Evolutionary conservation across 2,888 invertebrate species (phyloP).

Genomic region (Tyria jacobaeae): DNA sequence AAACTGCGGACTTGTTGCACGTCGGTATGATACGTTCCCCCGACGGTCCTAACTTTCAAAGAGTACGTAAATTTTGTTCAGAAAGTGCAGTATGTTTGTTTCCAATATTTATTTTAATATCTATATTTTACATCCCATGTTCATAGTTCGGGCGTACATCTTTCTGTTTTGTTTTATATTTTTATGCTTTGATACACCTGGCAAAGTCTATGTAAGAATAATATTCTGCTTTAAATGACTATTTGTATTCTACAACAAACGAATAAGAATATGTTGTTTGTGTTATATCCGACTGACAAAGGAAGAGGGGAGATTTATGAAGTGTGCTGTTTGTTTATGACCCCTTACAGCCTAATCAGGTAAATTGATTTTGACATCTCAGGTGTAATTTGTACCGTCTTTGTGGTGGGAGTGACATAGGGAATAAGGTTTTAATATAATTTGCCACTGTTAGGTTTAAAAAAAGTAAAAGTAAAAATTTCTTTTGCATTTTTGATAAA

Average conservation of each 20-base stretch:
- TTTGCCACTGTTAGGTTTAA: too few species aligned
- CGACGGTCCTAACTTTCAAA: slow-evolving; percentile 38
- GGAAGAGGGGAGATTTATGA: too few species aligned
- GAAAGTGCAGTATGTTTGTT: slow-evolving; percentile 31
- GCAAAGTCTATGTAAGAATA: background rate
- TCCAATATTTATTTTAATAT: slow-evolving; percentile 45
- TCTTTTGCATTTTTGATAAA: too few species aligned
- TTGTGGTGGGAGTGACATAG: too few species aligned
- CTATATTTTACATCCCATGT: slow-evolving; percentile 21
- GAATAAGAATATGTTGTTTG: background rate
- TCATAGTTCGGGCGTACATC: background rate
- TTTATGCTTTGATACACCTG: background rate
- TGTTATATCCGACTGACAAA: too few species aligned
- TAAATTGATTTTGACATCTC: too few species aligned
- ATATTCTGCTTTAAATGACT: background rate
- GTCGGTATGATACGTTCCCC: background rate
- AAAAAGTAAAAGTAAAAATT: too few species aligned
- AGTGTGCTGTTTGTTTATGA: too few species aligned
- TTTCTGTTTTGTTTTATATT: background rate
- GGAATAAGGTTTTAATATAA: too few species aligned
- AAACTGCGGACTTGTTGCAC: background rate
- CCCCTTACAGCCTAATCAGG: too few species aligned
- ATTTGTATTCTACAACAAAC: background rate
- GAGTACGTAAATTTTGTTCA: slow-evolving; percentile 51
- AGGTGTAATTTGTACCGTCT: too few species aligned